Conservation (phyloP, 2,888 invertebrate genomes). For the Neocrepidodera transversa region DNA sequence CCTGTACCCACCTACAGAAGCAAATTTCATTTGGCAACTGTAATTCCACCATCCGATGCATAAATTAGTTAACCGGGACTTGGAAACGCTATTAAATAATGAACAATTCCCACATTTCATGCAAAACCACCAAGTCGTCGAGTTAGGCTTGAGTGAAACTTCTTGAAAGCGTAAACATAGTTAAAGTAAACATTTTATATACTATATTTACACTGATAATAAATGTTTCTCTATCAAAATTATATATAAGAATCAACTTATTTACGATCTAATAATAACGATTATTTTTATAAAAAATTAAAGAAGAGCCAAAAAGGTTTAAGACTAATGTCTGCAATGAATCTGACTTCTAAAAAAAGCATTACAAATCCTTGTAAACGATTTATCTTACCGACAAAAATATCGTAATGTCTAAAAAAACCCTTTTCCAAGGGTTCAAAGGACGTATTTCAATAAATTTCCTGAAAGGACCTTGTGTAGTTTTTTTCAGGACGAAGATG, state of each 20-base stretch:
- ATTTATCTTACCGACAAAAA: slow-evolving; percentile 4
- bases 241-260: no score
- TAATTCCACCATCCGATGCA: slow-evolving; percentile 25
- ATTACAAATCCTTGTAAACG: no score
- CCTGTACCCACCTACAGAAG: slow-evolving; percentile 14
- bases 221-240: no score
- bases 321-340: no score
- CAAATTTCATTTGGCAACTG: slow-evolving; percentile 25
- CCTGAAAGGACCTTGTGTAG: slow-evolving; percentile 11
- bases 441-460: slow-evolving; percentile 22
- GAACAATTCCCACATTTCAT: slow-evolving; percentile 31
- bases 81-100: slow-evolving; percentile 33
- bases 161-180: slow-evolving; percentile 5
- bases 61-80: slow-evolving; percentile 27
- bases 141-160: neutral
- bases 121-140: slow-evolving; percentile 19
- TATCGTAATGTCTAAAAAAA: neutral
- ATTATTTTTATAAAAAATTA: no score
- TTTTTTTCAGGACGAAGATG: slow-evolving; percentile 15
- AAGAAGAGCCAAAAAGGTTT: no score
- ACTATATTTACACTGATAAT: no score
- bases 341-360: no score
- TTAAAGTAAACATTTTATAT: neutral
- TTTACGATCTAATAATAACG: no score
- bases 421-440: slow-evolving; percentile 11